A percentile compares a stretch with the other conserved stretches of the same genome.
phyloP scores from a whole-genome alignment of 2,888 invertebrate genomes.

The Caenorhabditis sp. region DNA sequence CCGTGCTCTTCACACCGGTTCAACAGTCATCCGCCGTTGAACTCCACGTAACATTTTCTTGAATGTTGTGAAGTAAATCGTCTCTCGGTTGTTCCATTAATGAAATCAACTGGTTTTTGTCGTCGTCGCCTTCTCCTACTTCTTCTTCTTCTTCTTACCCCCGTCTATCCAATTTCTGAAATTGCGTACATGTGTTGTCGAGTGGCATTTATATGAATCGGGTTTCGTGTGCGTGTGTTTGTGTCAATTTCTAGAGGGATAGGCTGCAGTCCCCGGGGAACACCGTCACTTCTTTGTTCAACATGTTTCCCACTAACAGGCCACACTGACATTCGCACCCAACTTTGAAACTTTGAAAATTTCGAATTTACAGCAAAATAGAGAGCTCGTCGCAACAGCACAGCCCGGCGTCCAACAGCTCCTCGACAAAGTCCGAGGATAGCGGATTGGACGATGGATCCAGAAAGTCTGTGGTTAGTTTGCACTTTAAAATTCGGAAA shows the following conservation, averaged over 20 bases:
- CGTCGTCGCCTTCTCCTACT: neutral
- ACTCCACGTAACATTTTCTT: slow-evolving; percentile 39
- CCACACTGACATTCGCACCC: slow-evolving; percentile 9
- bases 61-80: neutral
- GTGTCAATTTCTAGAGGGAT: slow-evolving; percentile 32
- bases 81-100: slow-evolving; percentile 21
- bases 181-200: slow-evolving; percentile 39
- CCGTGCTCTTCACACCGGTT: slow-evolving; percentile 44
- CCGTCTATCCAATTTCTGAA: slow-evolving; percentile 39
- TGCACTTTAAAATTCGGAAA: too few species aligned
- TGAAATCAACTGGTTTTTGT: slow-evolving; percentile 22
- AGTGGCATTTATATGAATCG: slow-evolving; percentile 46
- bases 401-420: slow-evolving; percentile 64
- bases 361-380: slow-evolving; percentile 56
- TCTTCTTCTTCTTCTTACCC: neutral
- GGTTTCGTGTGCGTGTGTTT: slow-evolving; percentile 32
- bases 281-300: slow-evolving; percentile 45
- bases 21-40: slow-evolving; percentile 23
- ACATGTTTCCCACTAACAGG: slow-evolving; percentile 21
- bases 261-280: slow-evolving; percentile 34
- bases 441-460: slow-evolving; percentile 64
- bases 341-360: neutral
- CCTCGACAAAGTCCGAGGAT: slow-evolving; percentile 65
- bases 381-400: slow-evolving; percentile 61
- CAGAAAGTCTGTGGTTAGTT: slow-evolving; percentile 54